phyloP scores from a whole-genome alignment of 2,797 vertebrate genomes.

The Pangasius sanitwongsei region DNA sequence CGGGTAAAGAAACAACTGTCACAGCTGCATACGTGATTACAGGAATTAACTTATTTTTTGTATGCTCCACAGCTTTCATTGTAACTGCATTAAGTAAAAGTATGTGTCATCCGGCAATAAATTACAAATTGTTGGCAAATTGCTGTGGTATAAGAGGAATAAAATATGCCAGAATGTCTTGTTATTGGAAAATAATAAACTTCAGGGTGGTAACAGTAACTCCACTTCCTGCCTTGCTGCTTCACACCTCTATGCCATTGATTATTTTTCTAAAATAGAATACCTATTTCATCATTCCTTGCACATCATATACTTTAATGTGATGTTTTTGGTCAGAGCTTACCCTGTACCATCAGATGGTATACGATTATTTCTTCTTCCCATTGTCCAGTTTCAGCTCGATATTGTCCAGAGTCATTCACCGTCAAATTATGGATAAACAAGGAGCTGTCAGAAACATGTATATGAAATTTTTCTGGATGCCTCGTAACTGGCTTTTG shows the following conservation, averaged over 20 bases:
- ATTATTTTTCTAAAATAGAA: not conserved
- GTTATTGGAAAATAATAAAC: not conserved
- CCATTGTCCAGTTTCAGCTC: not conserved
- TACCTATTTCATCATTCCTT: not conserved
- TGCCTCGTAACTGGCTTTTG: rapidly evolving
- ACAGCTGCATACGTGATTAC: not conserved
- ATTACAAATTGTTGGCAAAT: not conserved
- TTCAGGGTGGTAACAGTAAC: not conserved
- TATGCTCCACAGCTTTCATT: not conserved
- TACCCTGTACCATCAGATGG: conserved; percentile 62
- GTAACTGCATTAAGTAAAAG: not conserved
- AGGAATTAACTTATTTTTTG: not conserved
- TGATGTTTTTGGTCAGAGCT: conserved; percentile 25
- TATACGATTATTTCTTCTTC: rapidly evolving
- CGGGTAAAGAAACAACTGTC: not conserved
- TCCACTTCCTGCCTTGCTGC: not conserved
- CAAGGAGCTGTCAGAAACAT: rapidly evolving
- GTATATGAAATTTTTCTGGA: rapidly evolving
- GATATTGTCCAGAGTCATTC: conserved; percentile 47
- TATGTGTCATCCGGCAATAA: not conserved
- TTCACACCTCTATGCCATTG: not conserved
- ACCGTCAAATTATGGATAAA: conserved; percentile 54
- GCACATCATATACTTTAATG: not conserved
- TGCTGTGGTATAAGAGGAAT: not conserved
- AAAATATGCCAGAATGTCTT: not conserved